phyloP scores from a whole-genome alignment of 1,140 invertebrate genomes.

The Phenacoccus solenopsis region DNA sequence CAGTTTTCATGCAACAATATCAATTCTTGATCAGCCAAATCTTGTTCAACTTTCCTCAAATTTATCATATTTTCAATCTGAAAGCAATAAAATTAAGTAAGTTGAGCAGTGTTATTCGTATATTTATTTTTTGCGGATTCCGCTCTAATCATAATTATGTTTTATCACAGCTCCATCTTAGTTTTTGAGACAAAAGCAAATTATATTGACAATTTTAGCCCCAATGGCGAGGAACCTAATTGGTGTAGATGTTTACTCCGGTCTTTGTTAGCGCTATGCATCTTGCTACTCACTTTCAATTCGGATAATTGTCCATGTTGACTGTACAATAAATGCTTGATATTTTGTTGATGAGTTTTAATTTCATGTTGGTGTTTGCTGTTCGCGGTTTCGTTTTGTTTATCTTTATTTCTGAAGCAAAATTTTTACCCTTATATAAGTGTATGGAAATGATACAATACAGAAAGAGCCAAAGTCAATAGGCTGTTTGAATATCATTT shows the following conservation, averaged over 20 bases:
- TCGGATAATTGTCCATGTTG: slow-evolving; percentile 72
- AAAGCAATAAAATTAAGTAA: background rate
- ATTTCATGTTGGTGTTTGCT: slow-evolving; percentile 77
- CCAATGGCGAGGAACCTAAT: too few relatives aligned
- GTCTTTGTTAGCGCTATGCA: too few relatives aligned
- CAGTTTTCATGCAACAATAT: slow-evolving; percentile 67
- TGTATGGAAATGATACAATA: background rate
- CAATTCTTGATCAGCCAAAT: slow-evolving; percentile 57
- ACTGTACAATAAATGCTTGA: slow-evolving; percentile 83
- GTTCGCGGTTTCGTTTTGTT: slow-evolving; percentile 72
- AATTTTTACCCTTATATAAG: background rate
- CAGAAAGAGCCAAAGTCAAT: too few relatives aligned
- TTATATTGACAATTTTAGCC: too few relatives aligned
- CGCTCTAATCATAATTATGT: too few relatives aligned
- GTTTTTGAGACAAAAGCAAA: too few relatives aligned
- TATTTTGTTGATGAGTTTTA: slow-evolving; percentile 81
- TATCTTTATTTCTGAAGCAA: slow-evolving; percentile 56
- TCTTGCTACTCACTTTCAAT: slow-evolving; percentile 39
- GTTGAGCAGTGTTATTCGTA: background rate
- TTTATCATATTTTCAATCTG: slow-evolving; percentile 58
- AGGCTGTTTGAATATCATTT: background rate
- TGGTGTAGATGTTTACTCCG: too few relatives aligned
- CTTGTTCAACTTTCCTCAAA: slow-evolving; percentile 58
- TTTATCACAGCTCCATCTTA: too few relatives aligned
- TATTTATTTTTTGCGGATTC: background rate